phyloP scores from a whole-genome alignment of 2,888 invertebrate genomes.

The Drosophila paranaensis region DNA sequence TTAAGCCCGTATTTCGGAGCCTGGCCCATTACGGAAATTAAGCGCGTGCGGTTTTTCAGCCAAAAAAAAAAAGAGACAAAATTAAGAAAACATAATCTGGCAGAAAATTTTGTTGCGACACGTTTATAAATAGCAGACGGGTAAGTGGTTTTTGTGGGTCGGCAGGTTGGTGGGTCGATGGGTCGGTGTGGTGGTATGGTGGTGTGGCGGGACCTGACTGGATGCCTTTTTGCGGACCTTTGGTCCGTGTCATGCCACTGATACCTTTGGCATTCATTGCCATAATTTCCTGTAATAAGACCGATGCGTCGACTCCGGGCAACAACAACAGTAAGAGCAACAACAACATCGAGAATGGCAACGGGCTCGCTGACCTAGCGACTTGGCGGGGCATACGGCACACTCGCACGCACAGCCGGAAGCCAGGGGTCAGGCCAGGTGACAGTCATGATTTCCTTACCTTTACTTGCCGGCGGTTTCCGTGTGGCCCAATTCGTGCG shows the following conservation, averaged over 20 bases:
- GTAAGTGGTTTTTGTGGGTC: neutral
- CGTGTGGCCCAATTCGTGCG: conserved; percentile 99
- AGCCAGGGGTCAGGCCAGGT: conserved; percentile 49
- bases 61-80: conserved; percentile 27
- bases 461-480: conserved; percentile 97
- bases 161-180: conserved; percentile 1
- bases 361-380: conserved; percentile 32
- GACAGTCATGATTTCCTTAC: conserved; percentile 86
- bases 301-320: conserved; percentile 55
- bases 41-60: conserved; percentile 66
- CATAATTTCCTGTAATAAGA: conserved; percentile 79
- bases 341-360: conserved; percentile 16
- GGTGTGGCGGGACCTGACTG: conserved; percentile 9
- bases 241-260: conserved; percentile 49
- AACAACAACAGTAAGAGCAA: conserved; percentile 27
- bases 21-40: conserved; percentile 74
- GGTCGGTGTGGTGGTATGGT: neutral
- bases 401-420: conserved; percentile 54
- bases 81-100: conserved; percentile 76
- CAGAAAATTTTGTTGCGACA: conserved; percentile 71
- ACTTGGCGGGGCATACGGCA: conserved; percentile 10
- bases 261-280: conserved; percentile 79
- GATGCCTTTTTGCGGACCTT: conserved; percentile 19
- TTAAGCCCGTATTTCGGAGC: conserved; percentile 55
- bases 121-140: conserved; percentile 69